phyloP scores from a whole-genome alignment of 2,888 invertebrate genomes.

The Heterodera filipjevi region DNA sequence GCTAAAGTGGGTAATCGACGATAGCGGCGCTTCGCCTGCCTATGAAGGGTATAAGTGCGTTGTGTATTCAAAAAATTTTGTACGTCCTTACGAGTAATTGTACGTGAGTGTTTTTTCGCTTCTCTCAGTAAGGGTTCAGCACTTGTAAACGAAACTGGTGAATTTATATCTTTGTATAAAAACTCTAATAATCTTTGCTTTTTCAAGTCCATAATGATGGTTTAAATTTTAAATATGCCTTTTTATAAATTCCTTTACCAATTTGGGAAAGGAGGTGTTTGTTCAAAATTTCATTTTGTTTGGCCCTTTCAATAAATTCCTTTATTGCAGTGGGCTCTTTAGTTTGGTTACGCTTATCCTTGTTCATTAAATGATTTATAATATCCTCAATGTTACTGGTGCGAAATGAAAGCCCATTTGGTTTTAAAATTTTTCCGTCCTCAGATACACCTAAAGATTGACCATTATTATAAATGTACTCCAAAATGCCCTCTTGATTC shows the following conservation, averaged over 20 bases:
- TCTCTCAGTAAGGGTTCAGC: conserved; percentile 16
- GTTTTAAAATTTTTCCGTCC: background rate
- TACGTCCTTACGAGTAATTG: conserved; percentile 17
- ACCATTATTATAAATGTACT: background rate
- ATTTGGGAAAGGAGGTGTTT: background rate
- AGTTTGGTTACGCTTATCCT: background rate
- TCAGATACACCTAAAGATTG: background rate
- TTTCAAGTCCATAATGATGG: conserved; percentile 20
- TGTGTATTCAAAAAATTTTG: conserved; percentile 16
- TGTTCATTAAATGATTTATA: background rate
- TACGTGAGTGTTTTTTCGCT: background rate
- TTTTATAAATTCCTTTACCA: background rate
- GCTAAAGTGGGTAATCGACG: conserved; percentile 21
- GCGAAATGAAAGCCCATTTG: background rate
- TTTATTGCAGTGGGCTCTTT: background rate
- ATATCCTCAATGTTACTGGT: background rate
- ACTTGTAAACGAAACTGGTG: conserved; percentile 13
- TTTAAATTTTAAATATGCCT: background rate
- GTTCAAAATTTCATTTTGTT: background rate
- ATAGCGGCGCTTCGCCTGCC: conserved; percentile 5
- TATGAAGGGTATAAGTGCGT: conserved; percentile 28
- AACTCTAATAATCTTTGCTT: conserved; percentile 5
- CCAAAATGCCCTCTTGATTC: background rate
- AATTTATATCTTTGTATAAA: conserved; percentile 23
- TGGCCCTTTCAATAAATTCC: background rate